Evolutionary conservation across 2,113 vertebrate species (phyloP).

Genomic region (Leptosomus discolor): DNA sequence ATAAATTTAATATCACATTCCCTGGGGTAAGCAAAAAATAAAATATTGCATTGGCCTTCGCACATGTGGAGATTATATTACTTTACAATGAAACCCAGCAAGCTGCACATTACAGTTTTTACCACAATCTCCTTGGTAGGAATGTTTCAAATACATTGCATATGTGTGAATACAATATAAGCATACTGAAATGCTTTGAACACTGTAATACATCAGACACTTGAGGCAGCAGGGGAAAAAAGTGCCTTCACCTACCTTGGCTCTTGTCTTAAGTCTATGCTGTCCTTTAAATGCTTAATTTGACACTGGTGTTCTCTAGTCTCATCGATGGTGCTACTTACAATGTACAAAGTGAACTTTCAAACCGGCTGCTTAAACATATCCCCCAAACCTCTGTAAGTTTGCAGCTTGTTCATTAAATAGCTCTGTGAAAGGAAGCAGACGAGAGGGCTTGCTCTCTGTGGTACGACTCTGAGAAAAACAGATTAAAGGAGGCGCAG

Average conservation of each 20-base stretch:
- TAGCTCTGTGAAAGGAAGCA: background rate
- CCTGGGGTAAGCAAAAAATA: conserved; percentile 58
- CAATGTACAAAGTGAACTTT: fast-evolving
- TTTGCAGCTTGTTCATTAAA: background rate
- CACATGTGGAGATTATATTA: conserved; percentile 70
- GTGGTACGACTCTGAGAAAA: background rate
- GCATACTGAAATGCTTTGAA: conserved; percentile 53
- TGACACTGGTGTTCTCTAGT: background rate
- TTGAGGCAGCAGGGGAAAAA: background rate
- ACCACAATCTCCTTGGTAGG: conserved; percentile 67
- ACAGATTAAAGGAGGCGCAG: conserved; percentile 47
- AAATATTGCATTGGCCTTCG: conserved; percentile 48
- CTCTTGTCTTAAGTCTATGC: background rate
- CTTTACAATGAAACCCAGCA: conserved; percentile 63
- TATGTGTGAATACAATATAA: conserved; percentile 55
- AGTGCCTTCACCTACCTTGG: background rate
- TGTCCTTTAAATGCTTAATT: background rate
- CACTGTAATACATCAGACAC: conserved; percentile 34
- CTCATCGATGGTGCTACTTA: background rate
- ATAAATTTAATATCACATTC: conserved; percentile 70
- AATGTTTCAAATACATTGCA: conserved; percentile 70
- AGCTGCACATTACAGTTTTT: conserved; percentile 59
- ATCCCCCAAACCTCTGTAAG: background rate
- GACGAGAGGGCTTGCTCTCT: background rate
- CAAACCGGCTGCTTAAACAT: background rate